These are phyloP conservation scores for Dicrurus megarhynchus DNA, from an alignment of 2,113 vertebrate genomes.

Conservation along the genomic window DNA sequence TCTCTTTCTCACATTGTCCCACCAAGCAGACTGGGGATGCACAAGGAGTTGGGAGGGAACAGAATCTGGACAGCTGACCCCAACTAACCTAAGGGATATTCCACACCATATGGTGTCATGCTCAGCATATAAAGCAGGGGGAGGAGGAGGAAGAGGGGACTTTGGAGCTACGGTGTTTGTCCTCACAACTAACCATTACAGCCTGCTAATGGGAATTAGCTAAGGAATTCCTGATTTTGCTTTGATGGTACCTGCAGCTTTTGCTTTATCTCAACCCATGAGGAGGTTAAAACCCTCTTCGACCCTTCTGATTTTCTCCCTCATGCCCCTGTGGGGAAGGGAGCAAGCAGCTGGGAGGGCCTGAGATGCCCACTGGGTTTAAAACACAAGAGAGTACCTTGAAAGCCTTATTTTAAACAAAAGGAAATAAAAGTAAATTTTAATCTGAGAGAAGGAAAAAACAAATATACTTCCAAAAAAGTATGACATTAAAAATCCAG, in stretches of 20 bases:
- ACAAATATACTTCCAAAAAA: not conserved
- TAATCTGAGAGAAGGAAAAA: not conserved
- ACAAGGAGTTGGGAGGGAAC: not conserved
- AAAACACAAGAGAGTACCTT: not conserved
- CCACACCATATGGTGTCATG: not conserved
- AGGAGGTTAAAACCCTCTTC: not conserved
- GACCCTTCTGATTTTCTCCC: not conserved
- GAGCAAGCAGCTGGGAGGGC: rapidly evolving
- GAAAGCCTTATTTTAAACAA: not conserved
- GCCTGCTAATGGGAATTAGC: not conserved
- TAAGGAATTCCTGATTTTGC: not conserved
- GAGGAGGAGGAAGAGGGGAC: not conserved
- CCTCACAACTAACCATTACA: not conserved
- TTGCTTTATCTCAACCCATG: not conserved
- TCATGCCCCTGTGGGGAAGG: rapidly evolving
- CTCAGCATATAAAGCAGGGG: not conserved
- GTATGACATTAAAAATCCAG: not conserved
- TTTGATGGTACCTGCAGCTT: not conserved
- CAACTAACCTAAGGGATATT: no score
- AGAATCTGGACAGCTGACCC: not conserved
- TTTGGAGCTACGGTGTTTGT: not conserved
- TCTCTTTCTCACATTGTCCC: not conserved
- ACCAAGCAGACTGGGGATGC: not conserved
- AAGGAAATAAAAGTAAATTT: not conserved
- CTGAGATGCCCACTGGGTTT: not conserved